Base-by-base conservation (phyloP, 2,113 vertebrate genomes). In the Anolis sagrei region DNA sequence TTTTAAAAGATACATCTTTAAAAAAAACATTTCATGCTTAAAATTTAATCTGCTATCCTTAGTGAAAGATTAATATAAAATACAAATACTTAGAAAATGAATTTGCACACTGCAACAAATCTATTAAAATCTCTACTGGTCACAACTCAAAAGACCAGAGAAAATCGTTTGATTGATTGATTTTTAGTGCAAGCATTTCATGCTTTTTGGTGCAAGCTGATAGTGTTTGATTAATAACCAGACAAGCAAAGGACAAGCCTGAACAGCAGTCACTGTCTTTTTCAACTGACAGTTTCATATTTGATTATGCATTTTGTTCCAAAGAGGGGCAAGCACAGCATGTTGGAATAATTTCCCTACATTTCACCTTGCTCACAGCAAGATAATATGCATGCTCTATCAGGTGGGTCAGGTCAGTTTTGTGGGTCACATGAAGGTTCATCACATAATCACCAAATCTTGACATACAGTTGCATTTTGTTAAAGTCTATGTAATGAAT, bases 131-230 rank as follows among this genome's bases (percentile, higher is more conserved):
- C 74, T 78, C 66, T 69, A 70, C 77, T 90, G 80, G 61, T 83
- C 21, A 84, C 62, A 85, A 72, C 86, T 90, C 89, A 87, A 92
- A 84, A 54, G 85, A 86, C 73, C 75, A 88, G 81, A 51, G 64
- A 89, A 64, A 87, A 34, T 49, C 19, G 86, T 81, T 25, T 92
- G 84, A 92, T 85, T 87, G 29, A 92, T 49, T 76, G 75, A 62
- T 87, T 91, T 89, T 81, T 80, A 87, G 84, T 87, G 82, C 75
- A 79, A 90, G 83, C 87, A 90, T 90, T 91, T 94, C 86, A 89
- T 82, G 76, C 51, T 92, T 89, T 91, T 81, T 81, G 44, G 81
- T 58, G 84, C 68, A 5, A 66, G 81, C 18, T 87, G 78, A 81
- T 83, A 81, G 70, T 76, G 44, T 87, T 66, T 91, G 90, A 93